Conservation (phyloP, 2,888 invertebrate species). For the Leptinotarsa haldemani region DNA sequence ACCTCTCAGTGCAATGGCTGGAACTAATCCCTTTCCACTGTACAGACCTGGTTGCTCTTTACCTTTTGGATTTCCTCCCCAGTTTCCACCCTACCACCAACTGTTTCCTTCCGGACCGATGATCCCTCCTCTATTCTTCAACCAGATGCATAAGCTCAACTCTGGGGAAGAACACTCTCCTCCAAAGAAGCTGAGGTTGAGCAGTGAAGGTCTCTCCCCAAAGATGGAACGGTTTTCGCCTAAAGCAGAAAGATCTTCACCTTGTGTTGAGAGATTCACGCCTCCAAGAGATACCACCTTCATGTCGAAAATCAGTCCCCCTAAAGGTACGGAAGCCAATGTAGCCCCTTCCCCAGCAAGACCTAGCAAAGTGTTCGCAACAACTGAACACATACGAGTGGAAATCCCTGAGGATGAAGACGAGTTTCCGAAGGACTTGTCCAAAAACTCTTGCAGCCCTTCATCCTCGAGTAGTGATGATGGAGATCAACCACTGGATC, state of each 20-base stretch:
- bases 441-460: conserved; percentile 45
- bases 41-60: conserved; percentile 73
- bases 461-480: conserved; percentile 62
- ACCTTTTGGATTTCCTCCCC: conserved; percentile 73
- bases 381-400: conserved; percentile 30
- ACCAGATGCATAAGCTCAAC: conserved; percentile 64
- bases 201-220: conserved; percentile 30
- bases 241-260: conserved; percentile 32
- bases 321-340: conserved; percentile 76
- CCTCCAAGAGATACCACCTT: conserved; percentile 69
- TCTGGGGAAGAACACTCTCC: conserved; percentile 69
- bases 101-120: conserved; percentile 68
- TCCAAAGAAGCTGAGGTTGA: conserved; percentile 47
- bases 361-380: conserved; percentile 60
- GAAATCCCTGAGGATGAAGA: conserved; percentile 52
- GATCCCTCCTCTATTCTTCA: conserved; percentile 75
- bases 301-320: conserved; percentile 69
- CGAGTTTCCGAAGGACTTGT: conserved; percentile 58
- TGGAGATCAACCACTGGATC: conserved; percentile 79
- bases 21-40: conserved; percentile 74
- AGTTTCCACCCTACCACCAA: conserved; percentile 67
- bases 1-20: conserved; percentile 59
- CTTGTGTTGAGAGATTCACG: conserved; percentile 67
- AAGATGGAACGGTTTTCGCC: conserved; percentile 32
- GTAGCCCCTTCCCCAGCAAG: conserved; percentile 76